Percentiles rank a stretch among this genome's conserved stretches.
phyloP scores from a whole-genome alignment of 1,140 invertebrate genomes.

The Stegodyphus dumicola region DNA sequence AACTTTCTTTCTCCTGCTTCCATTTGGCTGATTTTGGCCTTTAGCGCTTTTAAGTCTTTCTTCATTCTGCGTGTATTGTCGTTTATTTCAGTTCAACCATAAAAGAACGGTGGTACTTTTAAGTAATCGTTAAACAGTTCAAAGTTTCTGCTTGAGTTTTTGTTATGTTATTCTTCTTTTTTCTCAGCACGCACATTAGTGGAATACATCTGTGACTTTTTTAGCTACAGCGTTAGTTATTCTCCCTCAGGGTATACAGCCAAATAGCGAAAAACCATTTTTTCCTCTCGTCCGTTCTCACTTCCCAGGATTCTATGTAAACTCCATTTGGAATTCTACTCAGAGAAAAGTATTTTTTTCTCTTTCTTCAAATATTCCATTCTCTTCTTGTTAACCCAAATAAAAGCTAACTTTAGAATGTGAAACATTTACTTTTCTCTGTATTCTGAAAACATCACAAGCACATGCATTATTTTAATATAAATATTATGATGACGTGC shows the following conservation, averaged over 20 bases:
- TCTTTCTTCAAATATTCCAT: too few relatives aligned
- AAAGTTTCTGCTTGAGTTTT: conserved; percentile 2
- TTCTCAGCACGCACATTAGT: neutral
- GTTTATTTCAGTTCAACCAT: neutral
- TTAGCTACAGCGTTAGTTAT: neutral
- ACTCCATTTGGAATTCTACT: neutral
- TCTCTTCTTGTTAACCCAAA: too few relatives aligned
- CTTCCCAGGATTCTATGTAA: neutral
- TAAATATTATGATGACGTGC: too few relatives aligned
- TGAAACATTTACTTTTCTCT: too few relatives aligned
- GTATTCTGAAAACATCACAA: too few relatives aligned
- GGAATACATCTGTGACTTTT: neutral
- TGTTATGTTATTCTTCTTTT: neutral
- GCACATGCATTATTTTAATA: too few relatives aligned
- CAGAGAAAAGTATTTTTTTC: too few relatives aligned
- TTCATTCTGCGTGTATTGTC: neutral
- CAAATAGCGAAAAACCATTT: neutral
- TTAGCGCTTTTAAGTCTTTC: neutral
- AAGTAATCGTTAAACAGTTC: conserved; percentile 26
- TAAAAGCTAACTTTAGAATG: too few relatives aligned
- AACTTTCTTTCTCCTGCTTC: conserved; percentile 1
- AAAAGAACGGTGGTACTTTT: conserved; percentile 22
- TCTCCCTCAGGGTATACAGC: neutral
- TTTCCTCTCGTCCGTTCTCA: neutral
- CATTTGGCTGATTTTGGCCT: conserved; percentile 15